Evolutionary conservation across 35 echinoderm and acorn worm species (phyloP), one percentile per base, ranked within the genome.

Genomic region (Stichopus chloronotus): DNA sequence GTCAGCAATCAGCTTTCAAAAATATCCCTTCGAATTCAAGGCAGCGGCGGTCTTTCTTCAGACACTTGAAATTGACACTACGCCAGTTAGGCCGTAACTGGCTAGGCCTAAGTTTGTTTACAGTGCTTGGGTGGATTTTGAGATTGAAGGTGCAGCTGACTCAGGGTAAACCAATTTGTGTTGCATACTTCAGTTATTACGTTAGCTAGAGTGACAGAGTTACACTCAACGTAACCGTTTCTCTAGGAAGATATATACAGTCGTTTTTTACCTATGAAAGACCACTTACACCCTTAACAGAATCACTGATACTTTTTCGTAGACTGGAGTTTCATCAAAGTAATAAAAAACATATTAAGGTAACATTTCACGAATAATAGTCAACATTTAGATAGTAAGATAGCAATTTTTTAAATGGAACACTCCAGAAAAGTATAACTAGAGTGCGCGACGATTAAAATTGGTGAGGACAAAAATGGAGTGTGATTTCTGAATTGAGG

Each of bases 381-480:
- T 65, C 11, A 65, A 65, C 11, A 14, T 17, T 17, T 11, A 11
- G 5, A 65, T 65, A 9, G 1, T 4, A 14, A 14, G 11, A 65
- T 65, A 20, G 7, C 17, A 7, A 19, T 20, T 7, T 7, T 14
- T 74, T 74, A 20, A 74, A 74, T 74, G 7, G 22, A 74, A 74
- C 69, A 21, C 69, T 20, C 69, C 6, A 74, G 2, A 74, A 74
- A 21, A 74, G 69, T 7, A 74, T 74, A 16, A 74, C 69, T 7
- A 16, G 69, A 74, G 69, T 74, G 69, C 69, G 69, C 69, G 69
- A 74, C 17, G 19, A 74, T 74, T 74, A 74, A 74, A 74, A 74
- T 74, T 74, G 30, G 30, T 43, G 30, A 3, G 30, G 30, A 43
- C 30, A 43, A 43, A 43, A 43, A 43, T 43, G 30, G 30, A 43